Conservation (phyloP, 2,113 vertebrate genomes). For the Atlantisia rogersi region DNA sequence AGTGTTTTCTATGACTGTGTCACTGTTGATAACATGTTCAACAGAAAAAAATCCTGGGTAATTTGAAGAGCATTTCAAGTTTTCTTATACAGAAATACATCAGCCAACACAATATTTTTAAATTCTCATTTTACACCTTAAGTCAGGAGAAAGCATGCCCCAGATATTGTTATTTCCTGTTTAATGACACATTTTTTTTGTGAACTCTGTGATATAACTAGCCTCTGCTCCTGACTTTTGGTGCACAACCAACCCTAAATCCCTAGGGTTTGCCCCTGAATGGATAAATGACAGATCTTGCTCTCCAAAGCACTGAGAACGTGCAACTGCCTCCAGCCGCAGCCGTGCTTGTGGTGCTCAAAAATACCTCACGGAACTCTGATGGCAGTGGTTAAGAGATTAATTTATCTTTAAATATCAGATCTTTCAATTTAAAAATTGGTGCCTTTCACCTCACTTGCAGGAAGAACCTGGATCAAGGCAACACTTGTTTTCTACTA, state of each 20-base stretch:
- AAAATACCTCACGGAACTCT: neutral
- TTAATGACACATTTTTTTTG: neutral
- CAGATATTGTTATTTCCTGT: neutral
- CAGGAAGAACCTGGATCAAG: neutral
- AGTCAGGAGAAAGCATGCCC: neutral
- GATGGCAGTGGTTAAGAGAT: neutral
- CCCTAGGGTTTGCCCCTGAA: neutral
- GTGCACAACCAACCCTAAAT: neutral
- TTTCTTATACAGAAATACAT: neutral
- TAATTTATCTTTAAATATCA: neutral
- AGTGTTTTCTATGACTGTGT: neutral
- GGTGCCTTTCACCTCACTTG: neutral
- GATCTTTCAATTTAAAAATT: neutral
- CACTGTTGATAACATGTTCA: neutral
- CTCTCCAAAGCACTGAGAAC: neutral
- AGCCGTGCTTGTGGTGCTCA: accelerated
- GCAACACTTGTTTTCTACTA: neutral
- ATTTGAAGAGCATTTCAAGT: neutral
- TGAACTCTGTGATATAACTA: neutral
- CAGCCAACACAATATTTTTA: neutral
- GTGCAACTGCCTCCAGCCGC: accelerated
- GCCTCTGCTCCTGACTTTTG: neutral
- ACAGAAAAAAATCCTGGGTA: neutral
- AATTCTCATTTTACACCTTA: neutral
- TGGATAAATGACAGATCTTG: neutral